Conservation (phyloP, 2,113 vertebrate species). For the Urocynchramus pylzowi region DNA sequence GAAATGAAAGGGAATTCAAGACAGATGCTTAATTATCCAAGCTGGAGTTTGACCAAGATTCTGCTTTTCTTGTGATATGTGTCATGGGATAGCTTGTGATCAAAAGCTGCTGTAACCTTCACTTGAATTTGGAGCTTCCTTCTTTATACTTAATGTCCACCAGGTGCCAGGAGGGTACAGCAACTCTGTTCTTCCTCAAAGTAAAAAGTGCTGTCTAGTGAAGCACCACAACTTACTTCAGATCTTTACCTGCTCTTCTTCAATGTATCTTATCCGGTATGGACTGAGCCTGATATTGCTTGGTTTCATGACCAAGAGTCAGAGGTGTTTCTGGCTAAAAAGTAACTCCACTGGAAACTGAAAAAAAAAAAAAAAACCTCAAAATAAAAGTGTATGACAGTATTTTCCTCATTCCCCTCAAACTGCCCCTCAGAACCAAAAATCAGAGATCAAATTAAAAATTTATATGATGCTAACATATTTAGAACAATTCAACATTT, state of each 20-base stretch:
- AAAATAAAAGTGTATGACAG: background rate
- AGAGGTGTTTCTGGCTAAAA: background rate
- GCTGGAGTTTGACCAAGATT: slow-evolving; percentile 1
- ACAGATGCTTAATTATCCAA: background rate
- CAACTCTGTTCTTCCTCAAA: background rate
- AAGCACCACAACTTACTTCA: background rate
- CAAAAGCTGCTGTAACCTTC: background rate
- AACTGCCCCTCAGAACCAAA: background rate
- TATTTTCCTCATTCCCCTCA: background rate
- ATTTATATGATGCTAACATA: background rate
- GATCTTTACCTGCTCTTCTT: background rate
- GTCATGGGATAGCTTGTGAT: background rate
- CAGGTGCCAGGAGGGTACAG: background rate
- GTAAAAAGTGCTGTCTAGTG: background rate
- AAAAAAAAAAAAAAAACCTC: background rate
- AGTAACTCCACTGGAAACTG: background rate
- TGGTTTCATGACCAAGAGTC: background rate
- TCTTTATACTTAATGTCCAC: background rate
- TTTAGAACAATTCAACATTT: too few species aligned
- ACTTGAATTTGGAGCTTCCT: background rate
- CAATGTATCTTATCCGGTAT: background rate
- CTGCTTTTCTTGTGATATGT: background rate
- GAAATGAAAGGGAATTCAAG: background rate
- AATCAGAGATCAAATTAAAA: background rate
- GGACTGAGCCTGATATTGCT: background rate